A percentile compares a stretch with the other conserved stretches of the same genome.
phyloP scores from a whole-genome alignment of 2,113 vertebrate genomes.

The Oncorhynchus tshawytscha region DNA sequence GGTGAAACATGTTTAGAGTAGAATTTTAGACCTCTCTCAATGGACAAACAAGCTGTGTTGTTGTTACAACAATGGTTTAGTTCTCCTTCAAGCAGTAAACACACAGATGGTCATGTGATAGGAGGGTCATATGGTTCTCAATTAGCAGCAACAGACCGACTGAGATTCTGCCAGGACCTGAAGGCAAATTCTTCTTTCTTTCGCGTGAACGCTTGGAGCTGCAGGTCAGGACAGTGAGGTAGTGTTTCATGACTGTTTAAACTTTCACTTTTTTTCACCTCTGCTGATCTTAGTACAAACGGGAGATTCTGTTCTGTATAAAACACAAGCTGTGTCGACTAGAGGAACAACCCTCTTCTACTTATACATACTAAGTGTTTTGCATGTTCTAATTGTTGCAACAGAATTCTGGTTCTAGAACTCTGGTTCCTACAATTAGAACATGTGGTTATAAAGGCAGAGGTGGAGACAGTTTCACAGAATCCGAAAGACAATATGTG shows the following conservation, averaged over 20 bases:
- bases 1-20: no score
- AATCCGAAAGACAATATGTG: no score
- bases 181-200: slow-evolving; percentile 22
- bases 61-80: slow-evolving; percentile 57
- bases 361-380: not conserved
- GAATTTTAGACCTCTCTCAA: no score
- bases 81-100: slow-evolving; percentile 56
- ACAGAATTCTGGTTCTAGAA: not conserved
- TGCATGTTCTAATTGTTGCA: not conserved
- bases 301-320: not conserved
- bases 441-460: no score
- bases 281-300: slow-evolving; percentile 12
- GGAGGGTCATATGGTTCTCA: slow-evolving; percentile 61
- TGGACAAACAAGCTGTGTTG: slow-evolving; percentile 12
- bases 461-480: no score
- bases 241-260: slow-evolving; percentile 5
- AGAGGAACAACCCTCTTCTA: not conserved
- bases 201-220: slow-evolving; percentile 9
- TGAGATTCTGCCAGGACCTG: slow-evolving; percentile 26
- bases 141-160: slow-evolving; percentile 29
- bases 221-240: not conserved
- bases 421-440: no score
- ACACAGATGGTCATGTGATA: slow-evolving; percentile 63
- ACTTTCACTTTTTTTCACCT: not conserved
- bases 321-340: not conserved